Evolutionary conservation across 2,797 vertebrate species (phyloP).

Genomic region (Babyrousa celebensis): DNA sequence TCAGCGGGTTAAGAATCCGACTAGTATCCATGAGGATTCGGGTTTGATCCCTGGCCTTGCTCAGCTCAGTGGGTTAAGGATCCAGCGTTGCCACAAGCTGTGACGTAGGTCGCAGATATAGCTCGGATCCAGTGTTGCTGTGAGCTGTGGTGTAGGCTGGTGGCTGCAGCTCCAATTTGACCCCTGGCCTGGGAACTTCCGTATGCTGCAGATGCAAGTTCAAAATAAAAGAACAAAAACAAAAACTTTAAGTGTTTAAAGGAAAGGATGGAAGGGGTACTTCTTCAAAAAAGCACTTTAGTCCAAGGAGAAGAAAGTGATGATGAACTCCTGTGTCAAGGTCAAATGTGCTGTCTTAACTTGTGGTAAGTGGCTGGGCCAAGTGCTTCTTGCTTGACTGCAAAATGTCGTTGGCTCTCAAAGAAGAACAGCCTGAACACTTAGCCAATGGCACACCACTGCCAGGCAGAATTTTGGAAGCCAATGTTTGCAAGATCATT

Average conservation of each 20-base stretch:
- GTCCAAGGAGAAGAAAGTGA: neutral
- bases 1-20: too few relatives aligned
- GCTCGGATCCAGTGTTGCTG: too few relatives aligned
- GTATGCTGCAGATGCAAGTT: too few relatives aligned
- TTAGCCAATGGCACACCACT: neutral
- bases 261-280: neutral
- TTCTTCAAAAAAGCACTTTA: neutral
- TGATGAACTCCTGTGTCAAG: neutral
- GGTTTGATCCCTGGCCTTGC: too few relatives aligned
- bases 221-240: too few relatives aligned
- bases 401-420: constrained; percentile 53
- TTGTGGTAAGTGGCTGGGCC: neutral
- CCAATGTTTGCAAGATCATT: constrained; percentile 22
- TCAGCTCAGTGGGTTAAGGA: too few relatives aligned
- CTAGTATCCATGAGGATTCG: too few relatives aligned
- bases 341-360: neutral
- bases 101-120: too few relatives aligned
- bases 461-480: constrained; percentile 17
- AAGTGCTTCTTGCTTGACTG: neutral
- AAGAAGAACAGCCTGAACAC: neutral
- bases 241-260: neutral
- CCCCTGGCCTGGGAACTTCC: too few relatives aligned
- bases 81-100: too few relatives aligned
- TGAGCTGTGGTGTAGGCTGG: too few relatives aligned
- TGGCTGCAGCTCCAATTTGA: too few relatives aligned